Evolutionary conservation across 2,797 vertebrate species (phyloP), one percentile per base, ranked within the genome.

Genomic region (Mormyrops attenuatus): DNA sequence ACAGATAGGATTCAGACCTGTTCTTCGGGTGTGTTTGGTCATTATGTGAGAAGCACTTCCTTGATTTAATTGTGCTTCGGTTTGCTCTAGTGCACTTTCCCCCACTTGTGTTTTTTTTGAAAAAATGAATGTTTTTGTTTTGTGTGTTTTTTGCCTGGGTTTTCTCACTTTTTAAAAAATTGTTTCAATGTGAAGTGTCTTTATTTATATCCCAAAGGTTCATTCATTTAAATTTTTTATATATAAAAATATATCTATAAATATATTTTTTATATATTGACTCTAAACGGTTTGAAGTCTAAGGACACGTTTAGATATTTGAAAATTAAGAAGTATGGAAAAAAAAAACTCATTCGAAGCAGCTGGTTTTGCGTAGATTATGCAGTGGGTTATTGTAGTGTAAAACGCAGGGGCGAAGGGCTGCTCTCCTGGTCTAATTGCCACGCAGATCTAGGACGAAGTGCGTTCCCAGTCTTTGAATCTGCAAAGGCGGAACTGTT

Each of bases 341-440:
- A 95, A 91, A 91, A 49, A 92, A 93, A 94, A 95, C 77, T n/a
- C n/a, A 47, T 85, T 84, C 87, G 92, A 95, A 97, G 97, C 97
- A 98, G 96, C 97, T 98, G 97, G 98, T 98, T 98, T 99, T 98
- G 97, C 97, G 95, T 96, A 97, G 94, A 95, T 94, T 94, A 95
- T 93, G 93, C 90, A 92, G 92, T 92, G 93, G 94, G 96, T 95
- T 96, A 93, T 96, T 95, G 57, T 55, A 93, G 90, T 93, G 92
- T 93, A 89, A 93, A 92, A 90, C 91, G 89, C 89, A 88, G 92
- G 91, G 91, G 93, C 93, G 92, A 92, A 93, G 91, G 90, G 47
- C 17, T 92, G 92, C 93, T 94, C 93, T 93, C 93, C 90, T 89
- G 7, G 89, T 88, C 88, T 80, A 77, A 60, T 91, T 89, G 90